Percentiles rank a stretch among this genome's conserved stretches.
phyloP scores from a whole-genome alignment of 2,797 vertebrate species.

The Pantherophis vulpinus region DNA sequence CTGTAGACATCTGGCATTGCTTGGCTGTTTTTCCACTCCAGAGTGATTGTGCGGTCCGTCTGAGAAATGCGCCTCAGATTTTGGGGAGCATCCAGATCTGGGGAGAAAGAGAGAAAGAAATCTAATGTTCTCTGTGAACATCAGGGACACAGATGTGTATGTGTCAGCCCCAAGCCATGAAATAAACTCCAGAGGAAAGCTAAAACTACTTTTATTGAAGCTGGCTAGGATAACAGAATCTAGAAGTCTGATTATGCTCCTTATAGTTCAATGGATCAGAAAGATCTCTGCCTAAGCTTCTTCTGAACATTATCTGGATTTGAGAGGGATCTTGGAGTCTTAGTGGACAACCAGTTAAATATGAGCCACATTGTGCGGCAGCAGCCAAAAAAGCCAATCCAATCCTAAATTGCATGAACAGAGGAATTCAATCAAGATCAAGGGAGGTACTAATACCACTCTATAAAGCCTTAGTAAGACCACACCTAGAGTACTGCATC shows the following conservation, averaged over 20 bases:
- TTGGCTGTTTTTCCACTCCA: constrained; percentile 91
- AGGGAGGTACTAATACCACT: no score
- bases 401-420: no score
- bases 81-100: constrained; percentile 90
- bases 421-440: no score
- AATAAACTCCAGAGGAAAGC: neutral
- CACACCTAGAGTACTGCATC: no score
- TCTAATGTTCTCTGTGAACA: neutral
- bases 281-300: neutral
- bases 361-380: no score
- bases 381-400: no score
- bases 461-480: no score
- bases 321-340: no score
- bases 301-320: neutral
- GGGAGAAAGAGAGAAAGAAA: constrained; percentile 17
- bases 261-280: neutral
- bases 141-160: neutral
- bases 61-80: constrained; percentile 83
- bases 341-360: no score
- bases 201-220: neutral
- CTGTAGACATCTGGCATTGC: constrained; percentile 84
- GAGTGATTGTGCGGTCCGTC: constrained; percentile 89
- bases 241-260: neutral
- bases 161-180: neutral
- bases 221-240: neutral